Percentiles rank a stretch among this genome's conserved stretches.
Conservation (phyloP, 2,888 invertebrate genomes). For the Plebejus melissa region DNA sequence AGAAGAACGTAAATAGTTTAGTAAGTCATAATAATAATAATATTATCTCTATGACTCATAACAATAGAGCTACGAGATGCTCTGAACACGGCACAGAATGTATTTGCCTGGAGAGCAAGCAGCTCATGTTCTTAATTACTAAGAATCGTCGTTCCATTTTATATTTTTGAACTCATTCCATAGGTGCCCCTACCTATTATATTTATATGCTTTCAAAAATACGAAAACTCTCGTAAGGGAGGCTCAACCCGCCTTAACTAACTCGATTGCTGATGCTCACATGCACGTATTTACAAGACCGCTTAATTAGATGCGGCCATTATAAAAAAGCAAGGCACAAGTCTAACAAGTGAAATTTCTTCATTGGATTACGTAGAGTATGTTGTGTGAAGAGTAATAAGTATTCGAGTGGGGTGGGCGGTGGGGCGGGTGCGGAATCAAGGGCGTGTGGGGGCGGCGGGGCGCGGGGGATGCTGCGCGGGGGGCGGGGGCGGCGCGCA, state of each 20-base stretch:
- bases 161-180: not conserved
- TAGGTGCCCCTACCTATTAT: not conserved
- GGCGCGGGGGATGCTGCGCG: constrained; percentile 45
- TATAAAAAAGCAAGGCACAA: constrained; percentile 27
- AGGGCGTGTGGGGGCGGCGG: constrained; percentile 51
- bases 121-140: not conserved
- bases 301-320: constrained; percentile 16
- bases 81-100: not conserved
- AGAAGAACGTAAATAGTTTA: too few relatives aligned
- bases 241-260: constrained; percentile 7
- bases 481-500: constrained; percentile 59
- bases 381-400: constrained; percentile 75
- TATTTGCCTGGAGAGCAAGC: too few relatives aligned
- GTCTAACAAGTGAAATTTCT: constrained; percentile 61
- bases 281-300: constrained; percentile 8
- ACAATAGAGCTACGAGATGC: not conserved
- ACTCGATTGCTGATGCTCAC: constrained; percentile 11
- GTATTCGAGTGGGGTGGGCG: constrained; percentile 62
- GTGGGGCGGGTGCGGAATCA: constrained; percentile 51
- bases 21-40: too few relatives aligned
- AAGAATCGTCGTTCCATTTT: not conserved
- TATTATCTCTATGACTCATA: not conserved
- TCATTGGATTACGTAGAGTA: constrained; percentile 71
- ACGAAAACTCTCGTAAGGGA: not conserved
- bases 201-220: not conserved